Evolutionary conservation across 2,797 vertebrate species (phyloP).

Genomic region (Hypotaenidia okinawae): DNA sequence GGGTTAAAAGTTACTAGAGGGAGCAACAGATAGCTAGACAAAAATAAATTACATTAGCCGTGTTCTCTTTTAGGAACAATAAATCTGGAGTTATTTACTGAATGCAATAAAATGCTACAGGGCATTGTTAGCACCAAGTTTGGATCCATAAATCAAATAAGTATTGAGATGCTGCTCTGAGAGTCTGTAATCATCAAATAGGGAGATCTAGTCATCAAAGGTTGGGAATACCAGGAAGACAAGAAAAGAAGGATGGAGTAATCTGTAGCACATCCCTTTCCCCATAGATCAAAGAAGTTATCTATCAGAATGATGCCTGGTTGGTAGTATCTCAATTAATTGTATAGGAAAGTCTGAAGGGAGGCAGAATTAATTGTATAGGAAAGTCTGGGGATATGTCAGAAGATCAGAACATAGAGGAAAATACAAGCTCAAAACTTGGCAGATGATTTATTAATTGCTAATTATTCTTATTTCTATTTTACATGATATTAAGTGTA

Average conservation of each 20-base stretch:
- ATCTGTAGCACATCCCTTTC: not conserved
- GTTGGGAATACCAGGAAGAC: not conserved
- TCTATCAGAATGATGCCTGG: not conserved
- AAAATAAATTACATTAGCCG: not conserved
- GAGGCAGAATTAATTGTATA: not conserved
- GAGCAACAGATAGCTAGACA: not conserved
- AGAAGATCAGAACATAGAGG: not conserved
- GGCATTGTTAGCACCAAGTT: constrained; percentile 7
- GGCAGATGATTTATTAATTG: constrained; percentile 24
- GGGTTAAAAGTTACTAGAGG: constrained; percentile 20
- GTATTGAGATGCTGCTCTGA: constrained; percentile 8
- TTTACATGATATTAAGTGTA: not conserved
- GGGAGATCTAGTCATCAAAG: not conserved
- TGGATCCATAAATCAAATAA: constrained; percentile 11
- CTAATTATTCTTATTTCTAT: constrained; percentile 26
- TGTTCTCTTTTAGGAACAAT: constrained; percentile 30
- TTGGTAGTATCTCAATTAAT: not conserved
- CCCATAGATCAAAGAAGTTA: not conserved
- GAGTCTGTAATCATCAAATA: not conserved
- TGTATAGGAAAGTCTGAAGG: not conserved
- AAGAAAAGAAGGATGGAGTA: not conserved
- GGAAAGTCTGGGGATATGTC: not conserved
- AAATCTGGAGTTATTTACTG: constrained; percentile 24
- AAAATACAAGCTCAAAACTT: not conserved
- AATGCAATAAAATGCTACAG: not conserved